These are phyloP conservation scores for Cyrtodaria siliqua DNA, from an alignment of 2,888 invertebrate species.

Conservation along the genomic window DNA sequence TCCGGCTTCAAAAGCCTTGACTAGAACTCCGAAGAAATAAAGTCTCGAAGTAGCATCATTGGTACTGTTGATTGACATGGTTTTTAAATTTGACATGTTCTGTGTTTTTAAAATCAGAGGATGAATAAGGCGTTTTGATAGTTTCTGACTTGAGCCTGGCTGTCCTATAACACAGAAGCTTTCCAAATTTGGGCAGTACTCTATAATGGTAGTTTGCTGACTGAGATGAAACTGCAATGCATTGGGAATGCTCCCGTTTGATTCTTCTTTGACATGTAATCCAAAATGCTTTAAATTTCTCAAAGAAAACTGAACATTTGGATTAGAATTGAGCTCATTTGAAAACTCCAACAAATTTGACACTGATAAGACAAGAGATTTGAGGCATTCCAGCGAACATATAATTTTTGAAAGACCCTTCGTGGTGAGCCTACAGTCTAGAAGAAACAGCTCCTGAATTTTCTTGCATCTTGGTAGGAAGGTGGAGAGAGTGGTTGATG, in stretches of 20 bases:
- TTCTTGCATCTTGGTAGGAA: slow-evolving; percentile 76
- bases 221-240: slow-evolving; percentile 78
- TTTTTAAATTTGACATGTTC: slow-evolving; percentile 75
- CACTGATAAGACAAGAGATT: slow-evolving; percentile 78
- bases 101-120: slow-evolving; percentile 79
- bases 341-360: slow-evolving; percentile 80
- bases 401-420: slow-evolving; percentile 78
- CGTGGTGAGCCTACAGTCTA: slow-evolving; percentile 78
- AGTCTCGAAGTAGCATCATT: slow-evolving; percentile 83
- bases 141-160: slow-evolving; percentile 77
- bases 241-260: slow-evolving; percentile 67
- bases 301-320: slow-evolving; percentile 74
- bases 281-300: slow-evolving; percentile 73
- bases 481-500: slow-evolving; percentile 68
- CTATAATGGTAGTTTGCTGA: slow-evolving; percentile 79
- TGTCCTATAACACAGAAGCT: slow-evolving; percentile 81
- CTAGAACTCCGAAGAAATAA: slow-evolving; percentile 83
- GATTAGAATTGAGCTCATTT: slow-evolving; percentile 73
- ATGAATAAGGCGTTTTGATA: slow-evolving; percentile 80
- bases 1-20: slow-evolving; percentile 74
- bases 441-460: slow-evolving; percentile 76
- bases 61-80: slow-evolving; percentile 80
- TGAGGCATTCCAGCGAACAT: slow-evolving; percentile 71
- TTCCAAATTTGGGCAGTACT: slow-evolving; percentile 80
- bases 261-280: slow-evolving; percentile 79